phyloP scores from a whole-genome alignment of 2,113 vertebrate species.

The Vidua chalybeata region DNA sequence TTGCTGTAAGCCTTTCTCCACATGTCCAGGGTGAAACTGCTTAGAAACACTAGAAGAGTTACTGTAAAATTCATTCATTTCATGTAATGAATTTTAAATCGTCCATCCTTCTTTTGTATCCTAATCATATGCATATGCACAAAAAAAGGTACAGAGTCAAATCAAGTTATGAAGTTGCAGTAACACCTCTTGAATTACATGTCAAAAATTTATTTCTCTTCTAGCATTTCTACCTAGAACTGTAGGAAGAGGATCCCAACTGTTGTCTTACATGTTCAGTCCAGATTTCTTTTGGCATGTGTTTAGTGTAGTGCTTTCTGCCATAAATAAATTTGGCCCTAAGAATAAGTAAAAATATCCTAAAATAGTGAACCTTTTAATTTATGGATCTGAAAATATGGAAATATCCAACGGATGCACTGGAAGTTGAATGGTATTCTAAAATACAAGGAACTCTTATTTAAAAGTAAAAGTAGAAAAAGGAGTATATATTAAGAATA shows the following conservation, averaged over 20 bases:
- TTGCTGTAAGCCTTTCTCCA: not conserved
- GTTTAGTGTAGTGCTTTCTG: not conserved
- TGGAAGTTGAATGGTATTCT: not conserved
- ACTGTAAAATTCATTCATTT: not conserved
- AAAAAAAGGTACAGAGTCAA: not conserved
- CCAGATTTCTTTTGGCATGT: not conserved
- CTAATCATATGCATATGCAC: not conserved
- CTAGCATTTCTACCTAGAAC: not conserved
- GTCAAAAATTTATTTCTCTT: not conserved
- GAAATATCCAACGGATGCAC: not conserved
- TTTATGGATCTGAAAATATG: not conserved
- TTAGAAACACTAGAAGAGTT: not conserved
- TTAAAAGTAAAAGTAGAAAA: not conserved
- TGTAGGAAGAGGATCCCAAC: not conserved
- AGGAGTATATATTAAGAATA: not conserved
- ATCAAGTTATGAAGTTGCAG: not conserved
- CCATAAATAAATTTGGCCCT: not conserved
- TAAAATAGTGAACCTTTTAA: not conserved
- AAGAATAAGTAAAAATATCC: not conserved
- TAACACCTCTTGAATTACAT: not conserved
- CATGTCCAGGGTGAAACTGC: not conserved
- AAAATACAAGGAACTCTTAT: not conserved
- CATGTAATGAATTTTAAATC: constrained; percentile 34
- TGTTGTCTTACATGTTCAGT: not conserved
- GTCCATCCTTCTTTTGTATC: not conserved